Evolutionary conservation across 2,888 invertebrate species (phyloP), one percentile per base, ranked within the genome.

Genomic region (Andrena bicolor): DNA sequence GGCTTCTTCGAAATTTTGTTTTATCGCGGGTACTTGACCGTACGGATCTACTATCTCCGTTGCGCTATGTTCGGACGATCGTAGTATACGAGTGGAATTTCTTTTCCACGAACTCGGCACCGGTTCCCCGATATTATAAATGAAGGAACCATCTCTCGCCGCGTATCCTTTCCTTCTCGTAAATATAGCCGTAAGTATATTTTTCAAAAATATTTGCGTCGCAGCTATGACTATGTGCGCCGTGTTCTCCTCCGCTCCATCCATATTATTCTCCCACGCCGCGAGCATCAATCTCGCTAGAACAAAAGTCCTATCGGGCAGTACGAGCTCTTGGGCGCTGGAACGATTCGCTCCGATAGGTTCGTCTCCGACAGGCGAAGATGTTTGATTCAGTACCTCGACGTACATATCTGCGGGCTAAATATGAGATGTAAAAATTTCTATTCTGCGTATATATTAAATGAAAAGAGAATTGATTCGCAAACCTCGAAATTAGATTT

Each of bases 231-330:
- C 95, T n/a, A 97, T 95, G 82, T 97, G 97, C 0, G 98, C 97
- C 4, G 98, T 97, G 83, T 95, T 96, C 90, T 98, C 97, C 82
- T 98, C 97, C 3, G 97, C 97, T 7, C 97, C 97, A 86, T 98
- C 97, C 58, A 99, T 95, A 0, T 98, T 98, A 66, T 96, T 96
- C 91, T 98, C 98, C 98, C 98, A 98, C 6, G 98, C 98, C 4
- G 97, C 96, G 10, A 98, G 95, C 94, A 98, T 96, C 89, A 98
- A 96, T 79, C 98, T 95, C 0, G 98, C 97, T 82, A 97, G 95
- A 5, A 98, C 96, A 90, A 98, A 96, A 0, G 97, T 97, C 83
- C 96, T 96, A 92, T 98, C 98, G 0, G 98, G 98, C 80, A 98
- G 94, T 90, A 97, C 96, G 76, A 97, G 94, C 93, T 98, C 98